Percentiles rank a stretch among this genome's conserved stretches.
These are phyloP conservation scores for Liopterus haemorrhoidalis DNA, from an alignment of 2,888 invertebrate genomes.

Conservation along the genomic window DNA sequence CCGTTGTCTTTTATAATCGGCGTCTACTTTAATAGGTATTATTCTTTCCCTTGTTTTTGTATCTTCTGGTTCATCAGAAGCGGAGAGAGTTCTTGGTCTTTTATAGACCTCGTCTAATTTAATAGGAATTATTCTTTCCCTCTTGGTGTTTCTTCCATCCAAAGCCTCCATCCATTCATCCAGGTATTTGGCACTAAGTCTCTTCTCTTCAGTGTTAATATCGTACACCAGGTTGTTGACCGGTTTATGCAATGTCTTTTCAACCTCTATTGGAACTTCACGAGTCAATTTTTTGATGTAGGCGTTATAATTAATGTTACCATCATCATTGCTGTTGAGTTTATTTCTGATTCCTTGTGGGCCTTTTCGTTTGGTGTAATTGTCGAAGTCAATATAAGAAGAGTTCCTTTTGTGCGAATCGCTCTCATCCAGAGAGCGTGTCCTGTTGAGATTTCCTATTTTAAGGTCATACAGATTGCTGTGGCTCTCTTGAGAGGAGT, in stretches of 20 bases:
- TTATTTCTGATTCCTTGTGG: constrained; percentile 16
- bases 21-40: neutral
- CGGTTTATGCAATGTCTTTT: constrained; percentile 17
- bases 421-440: constrained; percentile 20
- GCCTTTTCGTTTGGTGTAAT: constrained; percentile 8
- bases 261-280: constrained; percentile 19
- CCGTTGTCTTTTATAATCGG: neutral
- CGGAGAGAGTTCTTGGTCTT: constrained; percentile 7
- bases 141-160: constrained; percentile 41
- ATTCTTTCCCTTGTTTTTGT: neutral
- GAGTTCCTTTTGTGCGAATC: constrained; percentile 22
- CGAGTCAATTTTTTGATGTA: constrained; percentile 18
- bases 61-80: constrained; percentile 1
- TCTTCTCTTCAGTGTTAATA: constrained; percentile 26
- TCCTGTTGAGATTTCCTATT: too few relatives aligned
- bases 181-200: constrained; percentile 42
- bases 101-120: constrained; percentile 8
- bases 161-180: constrained; percentile 50
- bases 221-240: constrained; percentile 22
- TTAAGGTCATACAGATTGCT: constrained; percentile 28
- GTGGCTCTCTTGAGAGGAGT: constrained; percentile 26
- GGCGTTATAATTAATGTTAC: constrained; percentile 14
- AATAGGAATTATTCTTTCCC: constrained; percentile 13
- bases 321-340: constrained; percentile 20
- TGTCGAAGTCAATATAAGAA: constrained; percentile 13